Evolutionary conservation across 2,113 vertebrate species (phyloP), one percentile per base, ranked within the genome.

Genomic region (Peucedramus taeniatus): DNA sequence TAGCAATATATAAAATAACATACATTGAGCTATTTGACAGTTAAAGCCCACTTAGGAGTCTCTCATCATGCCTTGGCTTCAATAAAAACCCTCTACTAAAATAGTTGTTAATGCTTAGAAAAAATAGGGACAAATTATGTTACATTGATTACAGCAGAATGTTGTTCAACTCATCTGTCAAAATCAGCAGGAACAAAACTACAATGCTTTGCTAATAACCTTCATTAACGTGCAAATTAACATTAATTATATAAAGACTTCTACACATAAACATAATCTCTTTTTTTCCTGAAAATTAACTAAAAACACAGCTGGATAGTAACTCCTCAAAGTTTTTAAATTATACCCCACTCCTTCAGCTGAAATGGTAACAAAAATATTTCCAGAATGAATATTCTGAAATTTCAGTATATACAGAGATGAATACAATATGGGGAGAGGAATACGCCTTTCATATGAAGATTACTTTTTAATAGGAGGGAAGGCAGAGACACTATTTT

Each of bases 291-390:
- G 74, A 84, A 95, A 94, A 91, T 79, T 80, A 95, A 79, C 83
- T 92, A 82, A 91, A 97, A 97, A 95, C 93, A 97, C 96, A 96
- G 95, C 94, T 96, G 96, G 88, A 70, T 86, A 95, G 69, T 91
- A 95, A 90, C 83, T 91, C 61, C 83, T 86, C 83, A 86, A 93
- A 83, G 79, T 92, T 95, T 92, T 78, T 68, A 95, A 95, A 96
- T 95, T 92, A 95, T 30, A 96, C 51, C 47, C 56, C 11, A 21
- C 15, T 94, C 24, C 60, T 90, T 90, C 87, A 75, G 76, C 88
- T 93, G 79, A 93, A 95, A 94, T 69, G 16, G 59, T 63, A 80
- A 74, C 68, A 66, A 42, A 93, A 96, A 66, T 56, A 56, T 74
- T 95, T 90, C 66, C 79, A 83, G 77, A 93, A 86, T 35, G 54